Percentiles rank a stretch among this genome's conserved stretches.
These are phyloP conservation scores for Heliconius nattereri DNA, from an alignment of 1,140 invertebrate genomes.

Conservation along the genomic window DNA sequence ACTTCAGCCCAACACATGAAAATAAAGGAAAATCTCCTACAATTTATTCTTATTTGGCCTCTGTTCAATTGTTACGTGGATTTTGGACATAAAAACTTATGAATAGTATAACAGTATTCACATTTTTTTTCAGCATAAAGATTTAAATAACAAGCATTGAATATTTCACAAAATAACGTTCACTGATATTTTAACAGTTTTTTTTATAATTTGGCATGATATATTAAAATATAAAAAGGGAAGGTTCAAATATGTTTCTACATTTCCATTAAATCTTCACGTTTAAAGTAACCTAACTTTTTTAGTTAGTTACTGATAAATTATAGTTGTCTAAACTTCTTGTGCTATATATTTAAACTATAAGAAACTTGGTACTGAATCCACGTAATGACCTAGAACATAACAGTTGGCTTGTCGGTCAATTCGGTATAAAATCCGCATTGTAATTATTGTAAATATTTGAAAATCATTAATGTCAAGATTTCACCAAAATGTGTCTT, in stretches of 20 bases:
- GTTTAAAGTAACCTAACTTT: not conserved
- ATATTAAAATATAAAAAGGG: too few species aligned
- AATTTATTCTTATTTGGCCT: constrained; percentile 52
- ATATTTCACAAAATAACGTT: not conserved
- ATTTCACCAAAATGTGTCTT: constrained; percentile 49
- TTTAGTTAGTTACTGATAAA: not conserved
- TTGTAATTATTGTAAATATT: constrained; percentile 63
- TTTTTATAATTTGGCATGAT: not conserved
- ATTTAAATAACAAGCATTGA: too few species aligned
- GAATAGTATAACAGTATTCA: not conserved
- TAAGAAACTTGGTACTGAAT: constrained; percentile 42
- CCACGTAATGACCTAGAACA: constrained; percentile 65
- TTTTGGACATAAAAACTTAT: constrained; percentile 41
- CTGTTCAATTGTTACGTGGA: constrained; percentile 71
- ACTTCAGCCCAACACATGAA: constrained; percentile 81
- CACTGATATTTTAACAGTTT: not conserved
- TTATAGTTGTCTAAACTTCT: not conserved
- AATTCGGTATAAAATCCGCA: constrained; percentile 52
- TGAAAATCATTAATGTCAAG: constrained; percentile 45
- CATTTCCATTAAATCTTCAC: not conserved
- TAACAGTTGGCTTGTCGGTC: constrained; percentile 61
- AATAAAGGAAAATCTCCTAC: constrained; percentile 8
- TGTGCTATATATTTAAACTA: constrained; percentile 2
- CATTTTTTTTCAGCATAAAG: not conserved
- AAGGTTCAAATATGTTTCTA: not conserved